These are phyloP conservation scores for Pilophorus perplexus DNA, from an alignment of 2,888 invertebrate genomes.

Conservation along the genomic window DNA sequence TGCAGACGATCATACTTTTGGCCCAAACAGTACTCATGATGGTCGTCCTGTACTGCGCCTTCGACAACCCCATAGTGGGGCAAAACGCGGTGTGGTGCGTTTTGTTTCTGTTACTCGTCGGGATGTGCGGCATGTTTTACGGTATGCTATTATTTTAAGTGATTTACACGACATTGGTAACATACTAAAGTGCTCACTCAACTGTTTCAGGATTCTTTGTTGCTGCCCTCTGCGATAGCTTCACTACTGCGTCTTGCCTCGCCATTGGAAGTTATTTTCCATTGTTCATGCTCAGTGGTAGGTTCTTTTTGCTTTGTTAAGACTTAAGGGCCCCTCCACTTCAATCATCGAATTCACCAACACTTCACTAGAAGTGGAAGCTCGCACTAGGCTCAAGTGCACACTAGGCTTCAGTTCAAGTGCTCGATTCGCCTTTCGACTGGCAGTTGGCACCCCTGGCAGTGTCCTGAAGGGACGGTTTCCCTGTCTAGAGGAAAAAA, in stretches of 20 bases:
- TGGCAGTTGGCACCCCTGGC: too few relatives aligned
- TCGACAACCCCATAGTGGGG: constrained; percentile 48
- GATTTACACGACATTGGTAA: neutral
- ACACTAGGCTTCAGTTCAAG: too few relatives aligned
- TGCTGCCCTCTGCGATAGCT: constrained; percentile 37
- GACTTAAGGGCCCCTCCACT: too few relatives aligned
- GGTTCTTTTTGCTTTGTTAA: neutral
- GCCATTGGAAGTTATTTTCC: constrained; percentile 43
- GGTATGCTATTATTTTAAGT: constrained; percentile 44
- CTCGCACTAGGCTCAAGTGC: too few relatives aligned
- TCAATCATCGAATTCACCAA: too few relatives aligned
- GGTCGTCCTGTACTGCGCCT: constrained; percentile 49
- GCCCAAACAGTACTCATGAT: constrained; percentile 49
- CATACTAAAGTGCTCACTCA: neutral
- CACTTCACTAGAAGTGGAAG: too few relatives aligned
- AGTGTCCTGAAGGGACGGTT: too few relatives aligned
- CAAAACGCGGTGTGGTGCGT: constrained; percentile 46
- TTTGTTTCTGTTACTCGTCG: constrained; percentile 47
- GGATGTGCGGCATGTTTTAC: constrained; percentile 49
- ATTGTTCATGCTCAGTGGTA: constrained; percentile 43
- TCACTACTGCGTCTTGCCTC: constrained; percentile 38
- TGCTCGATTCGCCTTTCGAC: too few relatives aligned
- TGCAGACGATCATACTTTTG: constrained; percentile 49
- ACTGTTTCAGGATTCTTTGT: constrained; percentile 40
- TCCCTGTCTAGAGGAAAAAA: too few relatives aligned